Conservation (phyloP, 2,888 invertebrate genomes). For the Zelleria hepariella region DNA sequence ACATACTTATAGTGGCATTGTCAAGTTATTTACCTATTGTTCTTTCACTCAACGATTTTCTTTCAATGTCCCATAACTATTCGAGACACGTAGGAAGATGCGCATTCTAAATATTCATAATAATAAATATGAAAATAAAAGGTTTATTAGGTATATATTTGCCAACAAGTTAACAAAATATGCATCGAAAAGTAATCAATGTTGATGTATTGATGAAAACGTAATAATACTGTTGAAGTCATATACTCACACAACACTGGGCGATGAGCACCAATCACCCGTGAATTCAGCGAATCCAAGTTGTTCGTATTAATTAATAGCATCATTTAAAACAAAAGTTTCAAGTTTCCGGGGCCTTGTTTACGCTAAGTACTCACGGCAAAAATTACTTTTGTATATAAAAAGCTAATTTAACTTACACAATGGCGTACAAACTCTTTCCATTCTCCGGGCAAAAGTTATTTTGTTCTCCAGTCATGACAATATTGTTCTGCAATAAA, state of each 20-base stretch:
- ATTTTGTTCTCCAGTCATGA: neutral
- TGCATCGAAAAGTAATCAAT: no score
- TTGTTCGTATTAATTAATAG: neutral
- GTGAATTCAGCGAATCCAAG: neutral
- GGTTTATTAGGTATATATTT: no score
- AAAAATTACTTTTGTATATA: neutral
- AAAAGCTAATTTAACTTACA: neutral
- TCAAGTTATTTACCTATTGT: neutral
- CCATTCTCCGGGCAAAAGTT: neutral
- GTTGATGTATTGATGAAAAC: no score
- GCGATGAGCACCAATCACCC: neutral
- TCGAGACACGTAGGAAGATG: no score
- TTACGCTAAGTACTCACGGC: neutral
- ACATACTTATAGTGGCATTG: neutral
- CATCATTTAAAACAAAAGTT: neutral
- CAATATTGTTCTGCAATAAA: neutral
- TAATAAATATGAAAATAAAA: no score
- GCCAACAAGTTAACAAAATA: no score
- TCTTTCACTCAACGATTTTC: no score
- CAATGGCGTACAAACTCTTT: neutral
- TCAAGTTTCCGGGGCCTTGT: neutral
- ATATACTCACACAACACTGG: neutral
- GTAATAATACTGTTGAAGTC: no score
- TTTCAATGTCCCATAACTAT: no score
- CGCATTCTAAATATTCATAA: no score